Evolutionary conservation across 2,797 vertebrate genomes (phyloP).

Genomic region (Eulemur albifrons): DNA sequence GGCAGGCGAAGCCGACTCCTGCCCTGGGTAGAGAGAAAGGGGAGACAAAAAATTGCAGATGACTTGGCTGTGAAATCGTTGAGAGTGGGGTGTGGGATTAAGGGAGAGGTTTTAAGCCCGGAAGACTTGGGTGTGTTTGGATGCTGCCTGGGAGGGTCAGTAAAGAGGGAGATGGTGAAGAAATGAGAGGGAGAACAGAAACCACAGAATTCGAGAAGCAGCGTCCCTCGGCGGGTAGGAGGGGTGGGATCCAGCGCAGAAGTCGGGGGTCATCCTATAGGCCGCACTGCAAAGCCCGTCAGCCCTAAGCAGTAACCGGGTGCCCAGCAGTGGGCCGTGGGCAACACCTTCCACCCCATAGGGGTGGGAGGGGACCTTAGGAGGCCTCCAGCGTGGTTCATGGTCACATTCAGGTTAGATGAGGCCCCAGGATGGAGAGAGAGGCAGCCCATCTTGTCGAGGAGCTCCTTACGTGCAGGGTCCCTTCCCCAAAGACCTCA

Average conservation of each 20-base stretch:
- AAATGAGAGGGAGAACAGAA: neutral
- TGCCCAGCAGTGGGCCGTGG: neutral
- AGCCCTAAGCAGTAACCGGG: neutral
- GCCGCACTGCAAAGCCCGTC: neutral
- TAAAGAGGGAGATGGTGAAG: neutral
- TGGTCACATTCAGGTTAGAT: neutral
- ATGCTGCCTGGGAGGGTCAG: neutral
- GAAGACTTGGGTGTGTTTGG: neutral
- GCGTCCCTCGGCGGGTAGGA: accelerated
- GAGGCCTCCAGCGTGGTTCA: neutral
- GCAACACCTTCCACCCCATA: too few relatives aligned
- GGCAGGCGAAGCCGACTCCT: too few relatives aligned
- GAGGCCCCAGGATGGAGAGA: neutral
- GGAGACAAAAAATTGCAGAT: neutral
- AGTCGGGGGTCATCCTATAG: neutral
- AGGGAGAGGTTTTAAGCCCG: neutral
- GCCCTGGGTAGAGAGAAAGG: neutral
- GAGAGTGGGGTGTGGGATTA: neutral
- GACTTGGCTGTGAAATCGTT: neutral
- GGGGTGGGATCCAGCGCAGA: neutral
- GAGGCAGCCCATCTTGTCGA: neutral
- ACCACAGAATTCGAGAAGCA: neutral
- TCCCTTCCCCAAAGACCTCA: neutral
- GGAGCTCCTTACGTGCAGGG: neutral
- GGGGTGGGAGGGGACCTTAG: neutral